A percentile compares a stretch with the other conserved stretches of the same genome.
These are phyloP conservation scores for Sebastolobus alascanus DNA, from an alignment of 2,797 vertebrate species.

Conservation along the genomic window DNA sequence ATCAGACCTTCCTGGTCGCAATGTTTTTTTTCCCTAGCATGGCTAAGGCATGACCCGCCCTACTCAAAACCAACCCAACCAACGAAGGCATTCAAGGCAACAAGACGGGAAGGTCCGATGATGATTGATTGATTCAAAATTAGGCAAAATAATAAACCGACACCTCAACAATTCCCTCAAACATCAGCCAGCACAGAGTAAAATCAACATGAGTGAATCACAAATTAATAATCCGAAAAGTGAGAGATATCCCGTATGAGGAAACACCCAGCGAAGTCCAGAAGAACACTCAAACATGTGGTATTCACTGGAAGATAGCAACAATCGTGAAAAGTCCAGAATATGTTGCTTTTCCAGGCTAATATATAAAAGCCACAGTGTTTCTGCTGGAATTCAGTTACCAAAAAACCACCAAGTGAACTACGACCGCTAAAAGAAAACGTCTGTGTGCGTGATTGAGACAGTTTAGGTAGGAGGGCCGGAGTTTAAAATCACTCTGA, in stretches of 20 bases:
- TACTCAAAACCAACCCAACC: too few species aligned
- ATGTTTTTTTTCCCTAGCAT: too few species aligned
- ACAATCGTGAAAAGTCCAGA: neutral
- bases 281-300: neutral
- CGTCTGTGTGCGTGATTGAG: slow-evolving; percentile 16
- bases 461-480: slow-evolving; percentile 35
- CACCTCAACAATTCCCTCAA: neutral
- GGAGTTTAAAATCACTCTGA: slow-evolving; percentile 68
- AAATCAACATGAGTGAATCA: neutral
- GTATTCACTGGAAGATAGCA: neutral
- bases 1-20: too few species aligned
- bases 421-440: slow-evolving; percentile 11
- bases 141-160: neutral
- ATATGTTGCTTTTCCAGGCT: neutral
- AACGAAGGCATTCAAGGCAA: too few species aligned
- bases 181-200: too few species aligned
- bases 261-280: neutral
- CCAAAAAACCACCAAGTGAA: slow-evolving; percentile 5
- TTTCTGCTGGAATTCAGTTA: slow-evolving; percentile 8
- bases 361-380: slow-evolving; percentile 7
- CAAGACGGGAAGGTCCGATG: too few species aligned
- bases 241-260: neutral
- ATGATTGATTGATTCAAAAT: neutral
- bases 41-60: too few species aligned
- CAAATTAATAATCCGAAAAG: neutral